These are phyloP conservation scores for Atrichornis clamosus DNA, from an alignment of 2,113 vertebrate genomes.

Conservation along the genomic window DNA sequence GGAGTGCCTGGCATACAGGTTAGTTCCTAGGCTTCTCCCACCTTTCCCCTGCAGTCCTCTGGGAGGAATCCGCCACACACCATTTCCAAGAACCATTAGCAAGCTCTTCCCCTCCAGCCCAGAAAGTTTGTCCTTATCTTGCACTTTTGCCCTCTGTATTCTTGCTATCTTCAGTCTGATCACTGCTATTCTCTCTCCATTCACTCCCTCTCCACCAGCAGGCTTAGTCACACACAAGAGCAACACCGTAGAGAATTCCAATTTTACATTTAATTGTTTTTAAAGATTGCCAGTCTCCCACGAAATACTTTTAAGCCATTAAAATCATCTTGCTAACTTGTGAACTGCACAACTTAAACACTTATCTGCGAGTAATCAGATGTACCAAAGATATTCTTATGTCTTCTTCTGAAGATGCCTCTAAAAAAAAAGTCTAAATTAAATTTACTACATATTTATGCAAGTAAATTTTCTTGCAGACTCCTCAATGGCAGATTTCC, in stretches of 20 bases:
- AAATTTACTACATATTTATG: not conserved
- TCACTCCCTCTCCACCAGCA: not conserved
- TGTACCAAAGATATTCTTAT: not conserved
- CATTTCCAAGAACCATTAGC: not conserved
- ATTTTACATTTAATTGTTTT: not conserved
- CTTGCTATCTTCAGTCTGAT: not conserved
- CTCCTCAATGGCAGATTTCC: not conserved
- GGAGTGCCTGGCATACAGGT: not conserved
- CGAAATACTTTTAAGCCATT: not conserved
- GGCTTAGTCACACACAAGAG: fast-evolving
- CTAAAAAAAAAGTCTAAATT: not conserved
- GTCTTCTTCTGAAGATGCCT: not conserved
- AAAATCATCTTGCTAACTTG: not conserved
- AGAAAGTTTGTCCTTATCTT: not conserved
- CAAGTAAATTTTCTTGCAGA: not conserved
- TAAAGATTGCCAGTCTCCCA: not conserved
- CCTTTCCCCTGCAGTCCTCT: not conserved
- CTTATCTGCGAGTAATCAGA: not conserved
- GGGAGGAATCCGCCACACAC: not conserved
- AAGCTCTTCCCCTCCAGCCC: not conserved
- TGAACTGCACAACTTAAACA: not conserved
- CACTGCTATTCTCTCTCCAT: not conserved
- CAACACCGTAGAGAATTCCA: not conserved
- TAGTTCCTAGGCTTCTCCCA: not conserved
- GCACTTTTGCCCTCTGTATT: not conserved